phyloP scores from a whole-genome alignment of 92 coral and sea anemone genomes.

The Parazoanthus atlanticus region DNA sequence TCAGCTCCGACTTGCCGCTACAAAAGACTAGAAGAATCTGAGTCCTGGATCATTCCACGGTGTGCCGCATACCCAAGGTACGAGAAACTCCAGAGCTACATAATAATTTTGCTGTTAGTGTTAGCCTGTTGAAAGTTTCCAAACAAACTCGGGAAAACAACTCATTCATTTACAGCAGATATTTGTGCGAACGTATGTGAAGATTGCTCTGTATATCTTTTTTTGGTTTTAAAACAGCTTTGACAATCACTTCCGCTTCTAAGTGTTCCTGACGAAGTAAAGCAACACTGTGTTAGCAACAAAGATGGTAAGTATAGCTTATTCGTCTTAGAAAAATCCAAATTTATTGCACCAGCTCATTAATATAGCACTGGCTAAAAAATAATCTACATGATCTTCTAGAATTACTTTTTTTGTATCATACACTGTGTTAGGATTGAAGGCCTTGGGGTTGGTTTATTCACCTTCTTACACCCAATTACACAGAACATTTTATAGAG shows the following conservation, averaged over 20 bases:
- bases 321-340: neutral
- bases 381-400: neutral
- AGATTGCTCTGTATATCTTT: neutral
- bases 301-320: conserved; percentile 10
- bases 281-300: neutral
- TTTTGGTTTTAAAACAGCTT: conserved; percentile 8
- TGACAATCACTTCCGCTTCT: neutral
- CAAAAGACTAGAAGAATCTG: neutral
- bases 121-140: no score
- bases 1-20: neutral
- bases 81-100: neutral
- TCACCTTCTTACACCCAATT: neutral
- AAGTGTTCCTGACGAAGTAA: neutral
- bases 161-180: neutral
- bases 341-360: neutral
- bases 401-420: neutral
- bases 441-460: neutral
- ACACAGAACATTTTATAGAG: neutral
- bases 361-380: neutral
- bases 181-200: neutral
- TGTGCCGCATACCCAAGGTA: neutral
- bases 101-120: neutral
- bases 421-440: no score
- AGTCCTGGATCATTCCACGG: neutral
- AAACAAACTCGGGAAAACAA: no score